A percentile compares a stretch with the other conserved stretches of the same genome.
Conservation (phyloP, 2,113 vertebrate genomes). For the Sylvietta virens region DNA sequence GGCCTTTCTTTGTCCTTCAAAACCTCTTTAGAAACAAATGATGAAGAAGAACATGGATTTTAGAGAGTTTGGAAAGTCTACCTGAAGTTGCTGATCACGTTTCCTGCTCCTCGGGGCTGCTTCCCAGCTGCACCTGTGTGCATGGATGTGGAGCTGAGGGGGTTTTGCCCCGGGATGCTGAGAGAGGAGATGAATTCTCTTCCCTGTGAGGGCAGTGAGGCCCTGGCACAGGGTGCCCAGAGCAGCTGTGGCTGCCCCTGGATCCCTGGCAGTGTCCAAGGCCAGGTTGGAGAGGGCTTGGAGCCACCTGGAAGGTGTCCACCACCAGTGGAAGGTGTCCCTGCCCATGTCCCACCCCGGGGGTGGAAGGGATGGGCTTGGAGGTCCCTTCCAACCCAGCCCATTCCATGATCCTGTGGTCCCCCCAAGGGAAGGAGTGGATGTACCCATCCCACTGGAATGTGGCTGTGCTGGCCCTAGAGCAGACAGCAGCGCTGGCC, state of each 20-base stretch:
- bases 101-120: neutral
- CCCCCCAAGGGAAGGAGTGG: neutral
- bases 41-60: neutral
- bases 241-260: neutral
- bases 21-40: neutral
- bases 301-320: neutral
- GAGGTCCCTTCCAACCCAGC: neutral
- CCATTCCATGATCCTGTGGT: neutral
- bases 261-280: neutral
- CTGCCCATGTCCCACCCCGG: neutral
- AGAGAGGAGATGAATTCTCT: neutral
- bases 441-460: neutral
- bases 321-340: fast-evolving
- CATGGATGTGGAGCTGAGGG: fast-evolving
- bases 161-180: neutral
- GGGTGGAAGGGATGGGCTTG: neutral
- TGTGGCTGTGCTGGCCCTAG: fast-evolving
- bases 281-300: fast-evolving
- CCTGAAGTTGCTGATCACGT: neutral
- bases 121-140: neutral
- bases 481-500: neutral
- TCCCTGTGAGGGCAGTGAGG: fast-evolving
- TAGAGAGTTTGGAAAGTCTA: neutral
- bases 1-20: neutral
- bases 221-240: neutral